Percentiles rank a stretch among this genome's conserved stretches.
Conservation (phyloP, 2,888 invertebrate species). For the Lymantria dispar region DNA sequence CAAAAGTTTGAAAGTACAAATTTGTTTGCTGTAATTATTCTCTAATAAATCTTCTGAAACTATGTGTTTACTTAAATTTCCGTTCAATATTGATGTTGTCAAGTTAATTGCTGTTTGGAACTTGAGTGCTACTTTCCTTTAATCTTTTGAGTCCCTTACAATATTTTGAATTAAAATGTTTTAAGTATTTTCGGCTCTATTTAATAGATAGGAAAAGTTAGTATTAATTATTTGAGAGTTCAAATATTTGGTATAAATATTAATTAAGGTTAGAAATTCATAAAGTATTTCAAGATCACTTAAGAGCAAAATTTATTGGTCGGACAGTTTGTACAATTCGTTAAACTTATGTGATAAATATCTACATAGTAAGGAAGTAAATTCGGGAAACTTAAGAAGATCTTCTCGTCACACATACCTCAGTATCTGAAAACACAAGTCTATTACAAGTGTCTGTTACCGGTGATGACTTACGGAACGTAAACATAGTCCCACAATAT, state of each 20-base stretch:
- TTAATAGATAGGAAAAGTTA: slow-evolving; percentile 45
- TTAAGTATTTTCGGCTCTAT: slow-evolving; percentile 36
- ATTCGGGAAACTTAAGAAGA: too few species aligned
- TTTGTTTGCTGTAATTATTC: not conserved
- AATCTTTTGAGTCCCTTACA: slow-evolving; percentile 33
- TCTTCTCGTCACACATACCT: too few species aligned
- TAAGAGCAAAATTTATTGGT: too few species aligned
- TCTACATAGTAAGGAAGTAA: too few species aligned
- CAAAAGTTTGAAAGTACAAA: too few species aligned
- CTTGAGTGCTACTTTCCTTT: slow-evolving; percentile 36
- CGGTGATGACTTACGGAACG: too few species aligned
- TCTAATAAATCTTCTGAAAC: slow-evolving; percentile 20
- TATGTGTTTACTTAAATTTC: slow-evolving; percentile 28
- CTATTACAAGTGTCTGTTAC: too few species aligned
- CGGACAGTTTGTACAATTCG: too few species aligned
- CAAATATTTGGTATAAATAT: slow-evolving; percentile 26
- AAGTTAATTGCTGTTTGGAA: slow-evolving; percentile 42
- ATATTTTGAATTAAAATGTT: slow-evolving; percentile 43
- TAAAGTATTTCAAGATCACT: not conserved
- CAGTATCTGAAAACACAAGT: too few species aligned
- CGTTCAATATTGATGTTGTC: slow-evolving; percentile 37
- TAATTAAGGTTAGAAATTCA: slow-evolving; percentile 14
- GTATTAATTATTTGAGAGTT: slow-evolving; percentile 39
- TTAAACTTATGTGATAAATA: too few species aligned
- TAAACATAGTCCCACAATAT: too few species aligned